Conservation (phyloP, 2,113 vertebrate genomes). For the Leptobrachium ailaonicum region DNA sequence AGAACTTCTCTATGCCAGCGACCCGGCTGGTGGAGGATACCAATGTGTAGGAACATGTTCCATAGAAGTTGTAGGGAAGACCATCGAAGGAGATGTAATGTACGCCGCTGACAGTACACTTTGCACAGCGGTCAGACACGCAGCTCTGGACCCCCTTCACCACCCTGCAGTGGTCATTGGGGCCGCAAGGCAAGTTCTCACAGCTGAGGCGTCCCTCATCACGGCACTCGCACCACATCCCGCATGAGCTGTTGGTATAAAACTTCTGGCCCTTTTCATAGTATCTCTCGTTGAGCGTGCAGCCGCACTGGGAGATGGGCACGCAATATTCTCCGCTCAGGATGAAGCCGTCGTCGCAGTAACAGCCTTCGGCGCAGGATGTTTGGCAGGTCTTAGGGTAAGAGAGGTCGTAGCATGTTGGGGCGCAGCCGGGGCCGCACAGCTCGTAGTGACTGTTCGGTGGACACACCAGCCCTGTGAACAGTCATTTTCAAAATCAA, state of each 20-base stretch:
- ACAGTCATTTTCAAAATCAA: background rate
- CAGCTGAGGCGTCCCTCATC: background rate
- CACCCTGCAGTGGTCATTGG: constrained; percentile 18
- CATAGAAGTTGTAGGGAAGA: constrained; percentile 22
- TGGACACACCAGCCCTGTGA: constrained; percentile 72
- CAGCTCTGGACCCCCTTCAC: background rate
- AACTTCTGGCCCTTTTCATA: constrained; percentile 3
- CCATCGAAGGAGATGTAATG: constrained; percentile 39
- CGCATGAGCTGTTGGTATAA: constrained; percentile 3
- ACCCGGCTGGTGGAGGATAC: background rate
- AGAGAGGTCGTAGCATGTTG: constrained; percentile 13
- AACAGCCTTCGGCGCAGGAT: constrained; percentile 34
- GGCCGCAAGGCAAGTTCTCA: background rate
- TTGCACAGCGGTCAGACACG: background rate
- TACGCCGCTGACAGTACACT: constrained; percentile 9
- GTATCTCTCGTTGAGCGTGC: constrained; percentile 7
- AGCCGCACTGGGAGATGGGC: constrained; percentile 30
- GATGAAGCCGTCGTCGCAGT: constrained; percentile 39
- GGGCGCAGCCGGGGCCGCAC: constrained; percentile 22
- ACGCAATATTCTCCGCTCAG: constrained; percentile 42
- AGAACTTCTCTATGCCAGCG: background rate
- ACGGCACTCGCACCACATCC: background rate
- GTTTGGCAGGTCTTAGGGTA: background rate
- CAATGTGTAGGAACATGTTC: constrained; percentile 44
- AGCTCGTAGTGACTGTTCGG: constrained; percentile 63